Base-by-base conservation (phyloP, 2,113 vertebrate species). In the Cromileptes altivelis region DNA sequence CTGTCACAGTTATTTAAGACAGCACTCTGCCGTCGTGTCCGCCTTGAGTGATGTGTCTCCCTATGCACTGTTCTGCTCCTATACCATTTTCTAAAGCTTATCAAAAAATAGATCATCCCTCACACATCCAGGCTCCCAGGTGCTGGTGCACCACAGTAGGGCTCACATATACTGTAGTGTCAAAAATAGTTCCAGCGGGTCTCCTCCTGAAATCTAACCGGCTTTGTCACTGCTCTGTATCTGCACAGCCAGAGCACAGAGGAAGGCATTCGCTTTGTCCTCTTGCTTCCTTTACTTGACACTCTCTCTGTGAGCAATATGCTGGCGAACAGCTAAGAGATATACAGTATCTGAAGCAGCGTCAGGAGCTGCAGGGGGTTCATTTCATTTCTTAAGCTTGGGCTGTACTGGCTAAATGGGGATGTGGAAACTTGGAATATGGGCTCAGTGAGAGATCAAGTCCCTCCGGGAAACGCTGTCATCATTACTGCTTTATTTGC, bases 131-230 rank as follows among this genome's bases (percentile, higher is more conserved):
- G 62, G 55, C 70, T 82, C 81, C 57, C 80, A 45, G 58, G 74
- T 52, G 82, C 61, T 11, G 2, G 47, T 37, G 74, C 82, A 56
- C 67, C 67, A 64, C 18, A 12, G 87, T 14, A 60, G 4, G 14
- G 40, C 73, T 88, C 85, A 62, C 60, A 65, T 57, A 65, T 37
- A 75, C 74, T 27, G 45, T 81, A 4, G 77, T 78, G 80, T 88
- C 86, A 88, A 65, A 93, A 93, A 88, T 89, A 91, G 82, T 82
- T 82, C 62, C 70, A 68, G 72, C 33, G 33, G 72, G 65, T 87
- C 70, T 75, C 37, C 61, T 65, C 57, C 71, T 71, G 70, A 80
- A 85, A 85, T 71, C 69, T 14, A 75, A 50, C 78, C 21, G 15
- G 37, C 61, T 80, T 63, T 80, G 65, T 71, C 78, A 64, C 81